Evolutionary conservation across 2,797 vertebrate genomes (phyloP).

Genomic region (Poecilia picta): DNA sequence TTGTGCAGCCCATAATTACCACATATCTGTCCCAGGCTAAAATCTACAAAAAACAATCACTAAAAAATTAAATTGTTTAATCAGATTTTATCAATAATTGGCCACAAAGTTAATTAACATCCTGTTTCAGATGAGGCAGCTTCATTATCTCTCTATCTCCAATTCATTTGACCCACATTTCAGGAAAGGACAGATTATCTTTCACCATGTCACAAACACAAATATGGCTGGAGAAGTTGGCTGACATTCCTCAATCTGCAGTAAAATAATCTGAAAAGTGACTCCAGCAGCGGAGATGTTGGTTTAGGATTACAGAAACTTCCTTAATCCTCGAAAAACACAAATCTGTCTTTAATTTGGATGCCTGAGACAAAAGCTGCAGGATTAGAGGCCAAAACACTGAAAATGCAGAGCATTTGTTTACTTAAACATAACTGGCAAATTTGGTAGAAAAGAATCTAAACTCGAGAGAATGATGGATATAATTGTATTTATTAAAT

Average conservation of each 20-base stretch:
- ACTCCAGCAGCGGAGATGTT: conserved; percentile 32
- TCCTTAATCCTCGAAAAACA: conserved; percentile 39
- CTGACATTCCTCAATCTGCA: conserved; percentile 4
- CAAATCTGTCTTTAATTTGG: conserved; percentile 25
- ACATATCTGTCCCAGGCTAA: not conserved
- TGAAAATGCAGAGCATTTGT: not conserved
- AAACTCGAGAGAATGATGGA: not conserved
- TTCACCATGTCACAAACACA: conserved; percentile 22
- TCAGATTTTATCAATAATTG: not conserved
- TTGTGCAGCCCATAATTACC: conserved; percentile 33
- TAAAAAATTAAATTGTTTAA: not conserved
- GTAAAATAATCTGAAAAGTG: conserved; percentile 8
- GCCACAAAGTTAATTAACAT: conserved; percentile 4
- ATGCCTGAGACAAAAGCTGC: conserved; percentile 1
- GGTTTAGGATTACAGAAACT: conserved; percentile 39
- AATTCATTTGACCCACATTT: conserved; percentile 71
- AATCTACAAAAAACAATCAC: not conserved
- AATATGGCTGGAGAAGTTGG: not conserved
- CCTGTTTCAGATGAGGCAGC: not conserved
- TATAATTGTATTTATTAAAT: not conserved
- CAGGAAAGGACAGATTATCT: conserved; percentile 59
- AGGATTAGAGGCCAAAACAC: not conserved
- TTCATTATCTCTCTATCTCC: conserved; percentile 36
- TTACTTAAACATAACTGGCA: not conserved
- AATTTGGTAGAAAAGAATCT: not conserved